phyloP scores from a whole-genome alignment of 2,888 invertebrate species.

The Dryomyza anilis region DNA sequence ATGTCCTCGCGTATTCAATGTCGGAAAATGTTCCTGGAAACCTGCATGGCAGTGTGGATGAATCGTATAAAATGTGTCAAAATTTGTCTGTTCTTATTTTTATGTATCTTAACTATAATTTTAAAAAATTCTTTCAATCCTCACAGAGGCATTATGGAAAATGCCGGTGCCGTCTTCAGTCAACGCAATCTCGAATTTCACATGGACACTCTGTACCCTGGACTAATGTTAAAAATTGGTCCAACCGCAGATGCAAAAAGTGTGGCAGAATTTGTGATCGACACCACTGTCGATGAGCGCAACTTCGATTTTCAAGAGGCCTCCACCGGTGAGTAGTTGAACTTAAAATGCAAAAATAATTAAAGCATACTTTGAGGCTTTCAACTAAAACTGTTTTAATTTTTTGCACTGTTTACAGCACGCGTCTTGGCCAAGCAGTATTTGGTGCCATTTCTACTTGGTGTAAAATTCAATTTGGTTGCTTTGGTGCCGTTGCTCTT shows the following conservation, averaged over 20 bases:
- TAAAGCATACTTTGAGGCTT: slow-evolving; percentile 30
- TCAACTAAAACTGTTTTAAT: too few relatives aligned
- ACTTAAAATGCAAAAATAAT: not conserved
- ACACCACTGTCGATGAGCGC: slow-evolving; percentile 64
- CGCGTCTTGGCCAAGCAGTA: slow-evolving; percentile 73
- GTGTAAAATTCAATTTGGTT: slow-evolving; percentile 79
- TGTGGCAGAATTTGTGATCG: slow-evolving; percentile 75
- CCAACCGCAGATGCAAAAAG: slow-evolving; percentile 74
- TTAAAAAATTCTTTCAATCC: not conserved
- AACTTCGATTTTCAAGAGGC: slow-evolving; percentile 59
- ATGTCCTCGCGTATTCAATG: too few relatives aligned
- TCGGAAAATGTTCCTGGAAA: too few relatives aligned
- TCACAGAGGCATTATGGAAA: slow-evolving; percentile 69
- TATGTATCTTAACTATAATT: not conserved
- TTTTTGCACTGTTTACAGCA: too few relatives aligned
- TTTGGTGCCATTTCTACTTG: slow-evolving; percentile 77
- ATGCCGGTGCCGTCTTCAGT: slow-evolving; percentile 71
- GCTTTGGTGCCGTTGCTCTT: slow-evolving; percentile 76
- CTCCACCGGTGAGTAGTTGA: slow-evolving; percentile 49
- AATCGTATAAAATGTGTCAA: too few relatives aligned
- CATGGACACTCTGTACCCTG: slow-evolving; percentile 74
- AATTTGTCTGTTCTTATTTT: too few relatives aligned
- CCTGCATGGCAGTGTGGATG: too few relatives aligned
- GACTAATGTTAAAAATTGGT: slow-evolving; percentile 74
- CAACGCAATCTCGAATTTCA: slow-evolving; percentile 78